Evolutionary conservation across 2,113 vertebrate species (phyloP).

Genomic region (Channa argus): DNA sequence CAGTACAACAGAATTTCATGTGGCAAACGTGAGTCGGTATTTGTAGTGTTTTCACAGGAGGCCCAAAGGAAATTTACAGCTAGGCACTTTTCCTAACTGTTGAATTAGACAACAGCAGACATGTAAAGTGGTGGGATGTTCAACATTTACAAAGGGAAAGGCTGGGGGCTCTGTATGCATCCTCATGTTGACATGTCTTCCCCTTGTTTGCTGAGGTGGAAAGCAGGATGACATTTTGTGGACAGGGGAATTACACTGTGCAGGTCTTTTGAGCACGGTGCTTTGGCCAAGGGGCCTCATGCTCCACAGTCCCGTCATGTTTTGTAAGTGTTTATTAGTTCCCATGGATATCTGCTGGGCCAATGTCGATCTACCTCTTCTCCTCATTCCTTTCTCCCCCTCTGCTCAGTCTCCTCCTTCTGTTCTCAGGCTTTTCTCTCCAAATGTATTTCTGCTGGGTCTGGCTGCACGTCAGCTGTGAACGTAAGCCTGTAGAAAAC

Average conservation of each 20-base stretch:
- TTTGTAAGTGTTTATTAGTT: slow-evolving; percentile 77
- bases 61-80: not conserved
- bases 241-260: slow-evolving; percentile 29
- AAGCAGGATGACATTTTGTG: slow-evolving; percentile 41
- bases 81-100: slow-evolving; percentile 3
- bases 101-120: slow-evolving; percentile 8
- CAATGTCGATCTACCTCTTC: slow-evolving; percentile 32
- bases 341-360: slow-evolving; percentile 71
- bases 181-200: slow-evolving; percentile 40
- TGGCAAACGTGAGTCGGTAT: too few relatives aligned
- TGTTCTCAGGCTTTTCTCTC: slow-evolving; percentile 3
- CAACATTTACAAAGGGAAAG: slow-evolving; percentile 38
- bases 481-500: slow-evolving; percentile 6
- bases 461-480: not conserved
- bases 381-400: slow-evolving; percentile 32
- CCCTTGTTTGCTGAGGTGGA: slow-evolving; percentile 60
- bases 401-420: not conserved
- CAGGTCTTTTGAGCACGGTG: slow-evolving; percentile 27
- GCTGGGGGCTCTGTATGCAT: slow-evolving; percentile 15
- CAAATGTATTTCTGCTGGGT: not conserved
- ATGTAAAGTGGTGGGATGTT: not conserved
- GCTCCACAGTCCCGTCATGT: slow-evolving; percentile 67
- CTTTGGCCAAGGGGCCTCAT: slow-evolving; percentile 52
- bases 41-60: not conserved
- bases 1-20: too few relatives aligned